phyloP scores from a whole-genome alignment of 2,888 invertebrate genomes.

The Dryobota labecula region DNA sequence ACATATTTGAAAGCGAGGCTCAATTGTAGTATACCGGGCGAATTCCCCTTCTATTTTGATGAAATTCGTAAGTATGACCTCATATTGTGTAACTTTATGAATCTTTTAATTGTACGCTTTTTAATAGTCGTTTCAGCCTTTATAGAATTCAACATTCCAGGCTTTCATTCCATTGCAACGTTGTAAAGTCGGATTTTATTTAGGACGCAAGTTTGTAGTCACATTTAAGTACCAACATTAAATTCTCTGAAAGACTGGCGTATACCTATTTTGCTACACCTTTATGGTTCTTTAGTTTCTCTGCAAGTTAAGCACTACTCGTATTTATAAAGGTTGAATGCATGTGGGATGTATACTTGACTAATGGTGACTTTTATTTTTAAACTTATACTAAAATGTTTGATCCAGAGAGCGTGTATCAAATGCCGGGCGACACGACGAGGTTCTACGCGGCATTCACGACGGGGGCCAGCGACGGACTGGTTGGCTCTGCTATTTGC shows the following conservation, averaged over 20 bases:
- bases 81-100: constrained; percentile 28
- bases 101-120: constrained; percentile 32
- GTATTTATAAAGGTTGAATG: constrained; percentile 31
- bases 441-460: constrained; percentile 93
- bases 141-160: constrained; percentile 35
- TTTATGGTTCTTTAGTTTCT: constrained; percentile 49
- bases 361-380: constrained; percentile 30
- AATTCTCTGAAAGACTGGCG: constrained; percentile 53
- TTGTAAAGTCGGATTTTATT: constrained; percentile 56
- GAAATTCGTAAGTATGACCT: constrained; percentile 91
- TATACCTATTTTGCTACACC: constrained; percentile 52
- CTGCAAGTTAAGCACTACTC: constrained; percentile 27
- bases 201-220: constrained; percentile 54
- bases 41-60: constrained; percentile 94
- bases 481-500: constrained; percentile 93
- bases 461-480: constrained; percentile 92
- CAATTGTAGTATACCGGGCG: constrained; percentile 93
- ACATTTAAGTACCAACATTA: constrained; percentile 58
- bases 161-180: constrained; percentile 52
- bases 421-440: constrained; percentile 91
- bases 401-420: constrained; percentile 92
- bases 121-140: constrained; percentile 35
- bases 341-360: constrained; percentile 20
- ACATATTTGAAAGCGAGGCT: constrained; percentile 93
- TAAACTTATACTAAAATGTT: constrained; percentile 57